A percentile compares a stretch with the other conserved stretches of the same genome.
These are phyloP conservation scores for Colletes latitarsis DNA, from an alignment of 1,140 invertebrate species.

Conservation along the genomic window DNA sequence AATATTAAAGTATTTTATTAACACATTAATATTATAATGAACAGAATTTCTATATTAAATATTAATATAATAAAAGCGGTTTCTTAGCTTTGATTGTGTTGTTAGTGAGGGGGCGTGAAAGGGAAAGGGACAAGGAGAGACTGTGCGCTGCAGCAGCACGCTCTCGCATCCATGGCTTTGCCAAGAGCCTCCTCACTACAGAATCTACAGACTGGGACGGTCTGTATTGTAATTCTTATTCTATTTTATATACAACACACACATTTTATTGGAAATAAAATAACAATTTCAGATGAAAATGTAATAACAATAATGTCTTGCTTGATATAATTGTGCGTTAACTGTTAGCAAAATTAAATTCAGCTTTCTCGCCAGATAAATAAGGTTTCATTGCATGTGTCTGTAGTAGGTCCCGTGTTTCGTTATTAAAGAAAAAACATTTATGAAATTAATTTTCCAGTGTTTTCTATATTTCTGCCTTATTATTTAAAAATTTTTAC, in stretches of 20 bases:
- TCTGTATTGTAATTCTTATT: conserved; percentile 73
- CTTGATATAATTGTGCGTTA: conserved; percentile 13
- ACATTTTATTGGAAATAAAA: conserved; percentile 1
- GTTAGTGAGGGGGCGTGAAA: conserved; percentile 79
- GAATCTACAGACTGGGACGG: conserved; percentile 79
- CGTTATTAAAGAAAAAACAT: neutral
- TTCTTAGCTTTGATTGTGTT: conserved; percentile 78
- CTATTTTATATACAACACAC: conserved; percentile 16
- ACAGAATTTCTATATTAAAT: conserved; percentile 36
- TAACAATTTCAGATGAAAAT: neutral
- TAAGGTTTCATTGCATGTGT: conserved; percentile 17
- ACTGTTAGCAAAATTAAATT: neutral
- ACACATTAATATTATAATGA: conserved; percentile 1
- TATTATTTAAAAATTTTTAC: too few relatives aligned
- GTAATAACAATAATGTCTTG: neutral
- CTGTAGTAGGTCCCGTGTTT: neutral
- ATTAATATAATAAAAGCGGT: conserved; percentile 63
- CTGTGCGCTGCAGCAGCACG: conserved; percentile 81
- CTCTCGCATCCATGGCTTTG: conserved; percentile 82
- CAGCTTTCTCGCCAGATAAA: neutral
- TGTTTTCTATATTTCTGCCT: too few relatives aligned
- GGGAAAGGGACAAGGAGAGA: conserved; percentile 79
- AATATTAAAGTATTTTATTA: conserved; percentile 3
- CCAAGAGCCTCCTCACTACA: conserved; percentile 81
- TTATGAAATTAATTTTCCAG: neutral